Conservation (phyloP, 2,888 invertebrate species). For the Aethes cnicana region DNA sequence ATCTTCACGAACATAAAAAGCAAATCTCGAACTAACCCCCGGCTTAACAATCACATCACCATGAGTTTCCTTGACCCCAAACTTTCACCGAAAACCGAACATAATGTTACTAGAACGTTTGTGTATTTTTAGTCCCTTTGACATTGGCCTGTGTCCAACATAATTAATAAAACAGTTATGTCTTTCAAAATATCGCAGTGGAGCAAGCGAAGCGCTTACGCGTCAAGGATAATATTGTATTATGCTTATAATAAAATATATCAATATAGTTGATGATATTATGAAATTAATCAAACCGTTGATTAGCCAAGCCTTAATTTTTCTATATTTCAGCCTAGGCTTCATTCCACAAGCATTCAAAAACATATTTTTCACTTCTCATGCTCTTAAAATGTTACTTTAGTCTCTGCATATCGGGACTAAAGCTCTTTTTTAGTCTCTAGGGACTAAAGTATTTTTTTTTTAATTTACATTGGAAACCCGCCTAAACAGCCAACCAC, state of each 20-base stretch:
- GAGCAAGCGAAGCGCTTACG: constrained; percentile 55
- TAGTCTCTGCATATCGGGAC: too few relatives aligned
- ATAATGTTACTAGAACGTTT: constrained; percentile 20
- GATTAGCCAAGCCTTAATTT: constrained; percentile 11
- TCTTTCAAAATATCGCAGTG: constrained; percentile 61
- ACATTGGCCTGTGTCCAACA: constrained; percentile 61
- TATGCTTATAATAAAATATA: constrained; percentile 43
- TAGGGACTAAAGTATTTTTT: too few relatives aligned
- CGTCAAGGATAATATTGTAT: constrained; percentile 54
- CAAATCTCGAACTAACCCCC: too few relatives aligned
- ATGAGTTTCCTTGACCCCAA: constrained; percentile 25
- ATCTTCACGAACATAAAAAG: too few relatives aligned
- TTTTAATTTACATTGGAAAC: too few relatives aligned
- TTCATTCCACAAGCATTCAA: too few relatives aligned
- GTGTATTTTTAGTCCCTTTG: constrained; percentile 38
- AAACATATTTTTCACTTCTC: too few relatives aligned
- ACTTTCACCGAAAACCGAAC: constrained; percentile 24
- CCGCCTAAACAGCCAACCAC: too few relatives aligned
- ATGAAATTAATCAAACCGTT: constrained; percentile 18
- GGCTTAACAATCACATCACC: too few relatives aligned
- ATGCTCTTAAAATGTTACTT: too few relatives aligned
- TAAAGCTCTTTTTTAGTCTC: too few relatives aligned
- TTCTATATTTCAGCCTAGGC: background rate
- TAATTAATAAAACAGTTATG: constrained; percentile 66
- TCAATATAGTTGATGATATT: constrained; percentile 30